Percentiles rank a stretch among this genome's conserved stretches.
Conservation (phyloP, 1,140 invertebrate species). For the Micrasema minimum region DNA sequence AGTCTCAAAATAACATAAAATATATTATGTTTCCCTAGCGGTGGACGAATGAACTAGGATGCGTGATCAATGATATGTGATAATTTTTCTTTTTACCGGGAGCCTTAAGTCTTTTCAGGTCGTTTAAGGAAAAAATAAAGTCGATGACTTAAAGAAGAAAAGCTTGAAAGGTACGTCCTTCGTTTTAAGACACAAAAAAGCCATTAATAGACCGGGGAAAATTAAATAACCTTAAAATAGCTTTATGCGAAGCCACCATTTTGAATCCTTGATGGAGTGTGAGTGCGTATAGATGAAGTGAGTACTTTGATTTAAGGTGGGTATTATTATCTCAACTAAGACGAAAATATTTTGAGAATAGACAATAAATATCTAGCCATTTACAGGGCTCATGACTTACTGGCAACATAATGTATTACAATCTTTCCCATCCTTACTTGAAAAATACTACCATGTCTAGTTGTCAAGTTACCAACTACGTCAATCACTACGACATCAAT, state of each 20-base stretch:
- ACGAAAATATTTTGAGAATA: too few species aligned
- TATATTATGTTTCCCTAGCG: slow-evolving; percentile 17
- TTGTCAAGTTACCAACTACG: too few species aligned
- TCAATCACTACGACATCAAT: too few species aligned
- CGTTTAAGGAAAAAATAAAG: slow-evolving; percentile 4
- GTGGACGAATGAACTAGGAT: slow-evolving; percentile 12
- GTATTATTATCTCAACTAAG: too few species aligned
- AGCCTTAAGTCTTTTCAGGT: slow-evolving; percentile 45
- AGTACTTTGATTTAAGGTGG: too few species aligned
- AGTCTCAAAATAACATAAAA: slow-evolving; percentile 37
- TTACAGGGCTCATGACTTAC: too few species aligned
- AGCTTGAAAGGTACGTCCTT: background rate
- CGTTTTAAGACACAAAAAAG: background rate
- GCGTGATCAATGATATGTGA: slow-evolving; percentile 51
- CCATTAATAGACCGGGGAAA: background rate
- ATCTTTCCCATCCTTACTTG: too few species aligned
- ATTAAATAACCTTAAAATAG: background rate
- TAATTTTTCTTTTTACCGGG: slow-evolving; percentile 48
- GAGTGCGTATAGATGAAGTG: background rate
- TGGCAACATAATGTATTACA: too few species aligned
- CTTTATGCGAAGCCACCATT: background rate
- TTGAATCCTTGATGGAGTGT: background rate
- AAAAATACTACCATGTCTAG: too few species aligned
- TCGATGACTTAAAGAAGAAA: slow-evolving; percentile 10
- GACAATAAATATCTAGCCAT: too few species aligned